Conservation (phyloP, 1,140 invertebrate genomes). For the Bathynomus jamesi region DNA sequence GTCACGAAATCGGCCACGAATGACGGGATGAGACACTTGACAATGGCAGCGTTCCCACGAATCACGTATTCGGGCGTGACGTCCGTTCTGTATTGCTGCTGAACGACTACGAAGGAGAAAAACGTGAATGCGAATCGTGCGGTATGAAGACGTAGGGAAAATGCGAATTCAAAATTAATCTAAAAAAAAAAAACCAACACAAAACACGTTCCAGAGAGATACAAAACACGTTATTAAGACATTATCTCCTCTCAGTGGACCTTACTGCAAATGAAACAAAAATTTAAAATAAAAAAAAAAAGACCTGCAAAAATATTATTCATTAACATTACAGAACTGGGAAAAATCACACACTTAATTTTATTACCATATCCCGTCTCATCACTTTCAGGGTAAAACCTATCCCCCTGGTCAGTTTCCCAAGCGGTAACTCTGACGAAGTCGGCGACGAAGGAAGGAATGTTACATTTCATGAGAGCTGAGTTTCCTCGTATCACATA, state of each 20-base stretch:
- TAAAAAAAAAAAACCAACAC: too few relatives aligned
- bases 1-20: constrained; percentile 85
- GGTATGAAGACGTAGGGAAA: background rate
- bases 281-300: too few relatives aligned
- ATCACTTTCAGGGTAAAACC: background rate
- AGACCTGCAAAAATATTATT: too few relatives aligned
- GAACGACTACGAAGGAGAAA: constrained; percentile 59
- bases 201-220: too few relatives aligned
- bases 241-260: too few relatives aligned
- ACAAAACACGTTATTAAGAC: too few relatives aligned
- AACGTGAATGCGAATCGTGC: background rate
- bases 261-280: too few relatives aligned
- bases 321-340: too few relatives aligned
- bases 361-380: background rate
- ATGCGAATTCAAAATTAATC: too few relatives aligned
- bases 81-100: constrained; percentile 70
- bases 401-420: constrained; percentile 44
- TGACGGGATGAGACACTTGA: constrained; percentile 85
- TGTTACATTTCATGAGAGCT: constrained; percentile 77
- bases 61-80: constrained; percentile 83
- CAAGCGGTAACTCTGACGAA: constrained; percentile 79
- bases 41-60: constrained; percentile 78
- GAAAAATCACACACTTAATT: background rate
- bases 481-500: constrained; percentile 78
- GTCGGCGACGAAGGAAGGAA: constrained; percentile 77